Evolutionary conservation across 2,888 invertebrate species (phyloP).

Genomic region (Chrysina gloriosa): DNA sequence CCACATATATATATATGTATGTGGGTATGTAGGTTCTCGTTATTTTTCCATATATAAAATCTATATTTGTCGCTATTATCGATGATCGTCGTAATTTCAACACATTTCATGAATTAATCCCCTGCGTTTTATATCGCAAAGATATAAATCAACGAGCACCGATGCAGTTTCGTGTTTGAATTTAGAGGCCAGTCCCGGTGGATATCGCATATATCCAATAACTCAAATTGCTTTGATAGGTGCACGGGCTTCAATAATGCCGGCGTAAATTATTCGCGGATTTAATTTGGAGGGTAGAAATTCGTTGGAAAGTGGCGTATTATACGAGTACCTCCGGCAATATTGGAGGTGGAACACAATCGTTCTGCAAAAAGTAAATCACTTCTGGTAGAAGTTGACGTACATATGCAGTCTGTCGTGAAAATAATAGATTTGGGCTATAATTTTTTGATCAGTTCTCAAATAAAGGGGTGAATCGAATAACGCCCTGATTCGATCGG

Average conservation of each 20-base stretch:
- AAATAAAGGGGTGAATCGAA: no score
- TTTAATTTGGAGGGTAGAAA: constrained; percentile 12
- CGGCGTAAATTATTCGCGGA: constrained; percentile 21
- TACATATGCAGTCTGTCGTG: no score
- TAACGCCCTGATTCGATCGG: no score
- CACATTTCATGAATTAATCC: constrained; percentile 3
- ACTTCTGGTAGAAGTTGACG: no score
- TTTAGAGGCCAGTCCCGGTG: background rate
- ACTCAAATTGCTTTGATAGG: constrained; percentile 20
- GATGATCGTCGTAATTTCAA: background rate
- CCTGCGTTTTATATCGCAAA: background rate
- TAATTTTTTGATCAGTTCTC: no score
- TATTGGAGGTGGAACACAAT: background rate
- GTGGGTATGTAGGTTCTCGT: no score
- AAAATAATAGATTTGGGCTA: no score
- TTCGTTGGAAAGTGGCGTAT: background rate
- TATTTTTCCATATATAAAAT: no score
- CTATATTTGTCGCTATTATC: no score
- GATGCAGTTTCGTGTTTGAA: constrained; percentile 15
- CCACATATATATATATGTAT: no score
- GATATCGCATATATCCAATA: constrained; percentile 13
- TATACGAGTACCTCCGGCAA: background rate
- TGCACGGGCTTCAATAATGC: constrained; percentile 6
- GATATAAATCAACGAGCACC: constrained; percentile 15
- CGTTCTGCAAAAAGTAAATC: no score